Percentiles rank a stretch among this genome's conserved stretches.
Evolutionary conservation across 2,888 invertebrate species (phyloP).

Genomic region (Athrips mouffetella): DNA sequence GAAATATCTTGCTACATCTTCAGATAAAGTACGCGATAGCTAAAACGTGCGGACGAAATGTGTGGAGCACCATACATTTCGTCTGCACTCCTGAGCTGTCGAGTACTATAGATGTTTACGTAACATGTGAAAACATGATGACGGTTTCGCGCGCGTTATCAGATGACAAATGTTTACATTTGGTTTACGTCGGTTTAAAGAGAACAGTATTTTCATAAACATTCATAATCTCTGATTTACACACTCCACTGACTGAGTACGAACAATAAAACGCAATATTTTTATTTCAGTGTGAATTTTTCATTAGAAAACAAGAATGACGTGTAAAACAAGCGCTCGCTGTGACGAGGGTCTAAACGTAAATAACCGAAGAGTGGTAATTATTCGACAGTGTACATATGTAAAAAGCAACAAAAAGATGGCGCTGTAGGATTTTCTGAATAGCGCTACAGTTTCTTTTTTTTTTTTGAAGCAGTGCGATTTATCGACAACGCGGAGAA

Average conservation of each 20-base stretch:
- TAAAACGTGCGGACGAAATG: too few species aligned
- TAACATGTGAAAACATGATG: neutral
- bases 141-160: conserved; percentile 32
- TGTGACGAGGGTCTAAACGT: conserved; percentile 65
- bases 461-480: neutral
- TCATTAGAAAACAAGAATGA: conserved; percentile 72
- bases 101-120: too few species aligned
- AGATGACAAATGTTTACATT: conserved; percentile 48
- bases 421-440: too few species aligned
- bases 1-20: too few species aligned
- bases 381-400: neutral
- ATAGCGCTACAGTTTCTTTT: too few species aligned
- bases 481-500: neutral
- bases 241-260: conserved; percentile 49
- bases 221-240: conserved; percentile 68
- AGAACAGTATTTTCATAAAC: conserved; percentile 54
- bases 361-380: conserved; percentile 61
- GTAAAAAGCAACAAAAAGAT: too few species aligned
- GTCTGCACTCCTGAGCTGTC: too few species aligned
- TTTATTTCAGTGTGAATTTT: conserved; percentile 65
- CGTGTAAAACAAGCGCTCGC: conserved; percentile 69
- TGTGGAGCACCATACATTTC: too few species aligned
- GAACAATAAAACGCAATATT: conserved; percentile 72
- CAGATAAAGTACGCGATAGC: too few species aligned
- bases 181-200: conserved; percentile 47